Base-by-base conservation (phyloP, 64 coral and sea anemone genomes). In the Montipora cactus region DNA sequence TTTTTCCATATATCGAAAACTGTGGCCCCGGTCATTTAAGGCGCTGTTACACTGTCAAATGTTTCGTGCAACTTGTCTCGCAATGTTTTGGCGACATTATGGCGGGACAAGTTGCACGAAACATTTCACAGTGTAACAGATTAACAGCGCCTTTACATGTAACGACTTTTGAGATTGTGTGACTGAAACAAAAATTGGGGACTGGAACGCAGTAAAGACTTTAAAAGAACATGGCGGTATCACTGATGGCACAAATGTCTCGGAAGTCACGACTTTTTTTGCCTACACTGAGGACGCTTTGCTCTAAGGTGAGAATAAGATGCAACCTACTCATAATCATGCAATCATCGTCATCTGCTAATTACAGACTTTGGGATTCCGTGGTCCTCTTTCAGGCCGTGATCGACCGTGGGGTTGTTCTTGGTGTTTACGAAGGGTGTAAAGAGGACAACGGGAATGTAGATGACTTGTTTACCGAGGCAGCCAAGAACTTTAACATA, bases 391-490 rank as follows among this genome's bases (percentile, higher is more conserved):
- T 71, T 4, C 14, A 71, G 67, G 19, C 67, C 19, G 67, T 23
- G 9, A 76, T 93, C 53, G 76, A 93, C 44, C 71, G 81, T 74
- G 92, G 92, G 13, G 84, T 93, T 47, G 92, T 93, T 58, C 75
- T 93, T 28, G 92, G 92, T 16, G 84, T 76, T 49, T 93, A 88
- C 51, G 92, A 93, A 78, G 73, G 5, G 8, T 64, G 44, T 14
- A 49, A 44, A 7, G 18, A 48, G 37, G 3, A 77, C 5, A 37
- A 59, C 61, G 44, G 23, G 37, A 11, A 71, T 86, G 51, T 64
- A 53, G 84, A 88, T 44, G 69, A 28, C 50, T 9, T 55, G 8
- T 93, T 93, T 13, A 93, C 92, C 8, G 77, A 75, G 10, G 75
- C 92, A 5, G 59, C 92, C n/a, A 68, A 49, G 15, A 88, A 66